These are phyloP conservation scores for Phrixothrix hirtus DNA, from an alignment of 2,888 invertebrate species.

Conservation along the genomic window DNA sequence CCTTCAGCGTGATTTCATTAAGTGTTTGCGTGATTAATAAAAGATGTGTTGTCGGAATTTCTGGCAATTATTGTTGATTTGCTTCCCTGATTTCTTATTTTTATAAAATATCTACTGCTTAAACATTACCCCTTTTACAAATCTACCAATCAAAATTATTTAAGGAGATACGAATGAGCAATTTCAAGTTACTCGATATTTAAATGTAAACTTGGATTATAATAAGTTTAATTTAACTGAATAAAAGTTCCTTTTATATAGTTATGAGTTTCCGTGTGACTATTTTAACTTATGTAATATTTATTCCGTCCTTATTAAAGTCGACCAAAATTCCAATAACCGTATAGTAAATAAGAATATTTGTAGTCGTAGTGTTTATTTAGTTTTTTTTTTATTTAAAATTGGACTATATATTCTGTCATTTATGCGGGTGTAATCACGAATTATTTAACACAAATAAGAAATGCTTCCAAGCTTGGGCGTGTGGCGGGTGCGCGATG, in stretches of 20 bases:
- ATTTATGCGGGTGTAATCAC: conserved; percentile 42
- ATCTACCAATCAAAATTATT: conserved; percentile 26
- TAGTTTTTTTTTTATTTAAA: conserved; percentile 30
- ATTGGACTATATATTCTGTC: conserved; percentile 30
- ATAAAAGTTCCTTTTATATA: too few relatives aligned
- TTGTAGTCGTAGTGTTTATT: conserved; percentile 10
- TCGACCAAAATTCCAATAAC: too few relatives aligned
- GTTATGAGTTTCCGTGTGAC: too few relatives aligned
- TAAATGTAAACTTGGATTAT: too few relatives aligned
- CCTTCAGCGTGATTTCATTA: conserved; percentile 40
- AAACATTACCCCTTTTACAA: conserved; percentile 28
- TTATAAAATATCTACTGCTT: conserved; percentile 10
- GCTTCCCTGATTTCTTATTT: conserved; percentile 27
- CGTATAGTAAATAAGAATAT: too few relatives aligned
- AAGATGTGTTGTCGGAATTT: conserved; percentile 36
- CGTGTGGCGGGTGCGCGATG: conserved; percentile 46
- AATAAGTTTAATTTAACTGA: too few relatives aligned
- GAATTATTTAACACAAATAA: conserved; percentile 44
- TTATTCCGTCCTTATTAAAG: too few relatives aligned
- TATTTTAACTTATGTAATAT: too few relatives aligned
- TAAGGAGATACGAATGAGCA: conserved; percentile 16
- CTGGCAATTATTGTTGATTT: conserved; percentile 29
- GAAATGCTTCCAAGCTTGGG: conserved; percentile 35
- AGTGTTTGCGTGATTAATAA: conserved; percentile 43
- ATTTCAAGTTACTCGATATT: too few relatives aligned